These are phyloP conservation scores for Adoxophyes honmai DNA, from an alignment of 1,140 invertebrate genomes.

Conservation along the genomic window DNA sequence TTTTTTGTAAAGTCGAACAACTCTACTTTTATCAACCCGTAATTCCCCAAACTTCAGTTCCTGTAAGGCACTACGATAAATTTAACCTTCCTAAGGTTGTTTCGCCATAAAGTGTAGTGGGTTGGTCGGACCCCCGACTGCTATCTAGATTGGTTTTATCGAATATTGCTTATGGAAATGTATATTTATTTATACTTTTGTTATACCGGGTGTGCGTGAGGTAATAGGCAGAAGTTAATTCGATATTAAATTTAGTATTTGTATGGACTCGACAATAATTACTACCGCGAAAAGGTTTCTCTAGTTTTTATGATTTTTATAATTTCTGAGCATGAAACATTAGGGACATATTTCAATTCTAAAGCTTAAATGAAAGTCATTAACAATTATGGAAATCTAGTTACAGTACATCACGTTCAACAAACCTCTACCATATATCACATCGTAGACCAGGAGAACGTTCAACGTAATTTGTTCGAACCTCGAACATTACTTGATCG, in stretches of 20 bases:
- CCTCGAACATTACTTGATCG: too few species aligned
- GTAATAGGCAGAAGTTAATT: background rate
- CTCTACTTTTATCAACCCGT: conserved; percentile 19
- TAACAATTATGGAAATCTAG: too few species aligned
- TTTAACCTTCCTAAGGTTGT: conserved; percentile 52
- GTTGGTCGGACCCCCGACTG: conserved; percentile 34
- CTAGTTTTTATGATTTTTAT: too few species aligned
- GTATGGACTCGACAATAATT: too few species aligned
- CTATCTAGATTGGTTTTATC: conserved; percentile 61
- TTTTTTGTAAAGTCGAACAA: background rate
- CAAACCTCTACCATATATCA: too few species aligned
- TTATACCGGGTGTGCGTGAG: conserved; percentile 21
- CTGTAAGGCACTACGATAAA: conserved; percentile 40
- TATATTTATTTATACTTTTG: conserved; percentile 39
- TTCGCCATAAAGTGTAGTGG: conserved; percentile 43
- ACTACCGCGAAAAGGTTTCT: too few species aligned
- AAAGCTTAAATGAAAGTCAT: too few species aligned
- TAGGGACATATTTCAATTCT: too few species aligned
- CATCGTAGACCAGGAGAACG: too few species aligned
- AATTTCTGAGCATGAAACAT: too few species aligned
- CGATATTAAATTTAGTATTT: conserved; percentile 1
- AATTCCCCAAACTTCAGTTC: conserved; percentile 32
- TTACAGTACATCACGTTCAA: too few species aligned
- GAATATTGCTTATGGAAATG: conserved; percentile 47
- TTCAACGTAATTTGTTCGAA: too few species aligned